Evolutionary conservation across 2,888 invertebrate genomes (phyloP).

Genomic region (Nemurella pictetii): DNA sequence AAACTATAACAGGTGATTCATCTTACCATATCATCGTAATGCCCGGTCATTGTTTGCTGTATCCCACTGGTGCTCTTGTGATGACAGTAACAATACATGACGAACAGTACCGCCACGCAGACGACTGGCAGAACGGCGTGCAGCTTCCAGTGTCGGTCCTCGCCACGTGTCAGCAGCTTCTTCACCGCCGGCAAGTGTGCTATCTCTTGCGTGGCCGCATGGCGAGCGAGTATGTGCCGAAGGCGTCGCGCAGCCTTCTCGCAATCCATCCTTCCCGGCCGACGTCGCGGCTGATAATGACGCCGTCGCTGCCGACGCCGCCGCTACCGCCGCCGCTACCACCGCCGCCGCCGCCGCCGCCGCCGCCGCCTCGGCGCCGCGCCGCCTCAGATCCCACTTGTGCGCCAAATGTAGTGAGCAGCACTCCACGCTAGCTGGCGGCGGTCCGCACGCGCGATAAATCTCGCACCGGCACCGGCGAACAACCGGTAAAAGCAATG

Average conservation of each 20-base stretch:
- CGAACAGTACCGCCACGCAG: constrained; percentile 22
- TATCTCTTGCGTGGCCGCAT: constrained; percentile 25
- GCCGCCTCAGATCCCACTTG: constrained; percentile 33
- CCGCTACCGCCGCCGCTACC: constrained; percentile 48
- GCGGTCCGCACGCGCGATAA: neutral
- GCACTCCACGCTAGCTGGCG: neutral
- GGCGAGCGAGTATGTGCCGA: constrained; percentile 22
- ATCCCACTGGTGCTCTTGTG: constrained; percentile 3
- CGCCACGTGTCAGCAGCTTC: constrained; percentile 31
- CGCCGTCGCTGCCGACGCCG: constrained; percentile 43
- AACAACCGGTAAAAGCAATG: neutral
- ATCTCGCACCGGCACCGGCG: neutral
- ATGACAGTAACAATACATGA: constrained; percentile 34
- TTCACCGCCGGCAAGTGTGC: constrained; percentile 34
- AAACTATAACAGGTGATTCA: neutral
- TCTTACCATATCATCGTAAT: constrained; percentile 38
- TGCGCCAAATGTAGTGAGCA: neutral
- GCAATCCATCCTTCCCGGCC: constrained; percentile 48
- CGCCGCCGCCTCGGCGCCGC: constrained; percentile 39
- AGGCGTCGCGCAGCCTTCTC: constrained; percentile 36
- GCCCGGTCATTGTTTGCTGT: constrained; percentile 31
- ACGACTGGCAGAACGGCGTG: constrained; percentile 2
- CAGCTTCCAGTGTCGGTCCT: constrained; percentile 13
- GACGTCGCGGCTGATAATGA: constrained; percentile 50
- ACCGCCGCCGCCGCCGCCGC: constrained; percentile 38